Conservation (phyloP, 2,797 vertebrate genomes). For the Halcyon leucocephala region DNA sequence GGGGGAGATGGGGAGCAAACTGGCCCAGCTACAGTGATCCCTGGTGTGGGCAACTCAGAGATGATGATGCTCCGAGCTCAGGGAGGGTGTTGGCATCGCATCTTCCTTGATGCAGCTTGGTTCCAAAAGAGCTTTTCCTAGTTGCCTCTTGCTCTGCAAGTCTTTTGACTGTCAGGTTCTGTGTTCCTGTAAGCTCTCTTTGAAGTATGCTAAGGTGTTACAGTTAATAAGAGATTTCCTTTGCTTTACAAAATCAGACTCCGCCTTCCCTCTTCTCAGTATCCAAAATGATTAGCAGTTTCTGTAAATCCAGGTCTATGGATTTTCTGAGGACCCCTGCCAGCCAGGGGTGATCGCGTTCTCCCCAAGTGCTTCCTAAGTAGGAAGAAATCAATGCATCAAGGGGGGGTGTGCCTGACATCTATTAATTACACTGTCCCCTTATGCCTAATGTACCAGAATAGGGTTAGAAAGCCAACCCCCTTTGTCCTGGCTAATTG, state of each 20-base stretch:
- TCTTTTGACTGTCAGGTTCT: background rate
- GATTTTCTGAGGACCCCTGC: conserved; percentile 28
- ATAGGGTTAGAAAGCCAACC: background rate
- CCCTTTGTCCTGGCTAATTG: conserved; percentile 2
- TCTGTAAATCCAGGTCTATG: conserved; percentile 18
- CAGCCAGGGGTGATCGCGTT: background rate
- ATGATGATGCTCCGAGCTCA: background rate
- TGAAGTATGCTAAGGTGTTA: background rate
- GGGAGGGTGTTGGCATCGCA: rapidly evolving
- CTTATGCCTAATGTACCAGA: background rate
- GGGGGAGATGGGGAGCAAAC: background rate
- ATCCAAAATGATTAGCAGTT: conserved; percentile 12
- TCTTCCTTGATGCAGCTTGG: background rate
- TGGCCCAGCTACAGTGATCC: background rate
- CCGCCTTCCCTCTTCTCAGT: background rate
- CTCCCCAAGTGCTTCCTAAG: background rate
- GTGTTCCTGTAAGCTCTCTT: background rate
- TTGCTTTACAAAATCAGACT: background rate
- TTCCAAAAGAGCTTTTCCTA: background rate
- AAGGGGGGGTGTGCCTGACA: background rate
- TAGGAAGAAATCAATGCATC: conserved; percentile 8
- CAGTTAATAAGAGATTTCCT: background rate
- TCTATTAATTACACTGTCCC: conserved; percentile 39
- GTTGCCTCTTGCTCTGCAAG: background rate
- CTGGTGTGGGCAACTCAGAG: background rate